A percentile compares a stretch with the other conserved stretches of the same genome.
These are phyloP conservation scores for Acanthochromis polyacanthus DNA, from an alignment of 2,113 vertebrate species.

Conservation along the genomic window DNA sequence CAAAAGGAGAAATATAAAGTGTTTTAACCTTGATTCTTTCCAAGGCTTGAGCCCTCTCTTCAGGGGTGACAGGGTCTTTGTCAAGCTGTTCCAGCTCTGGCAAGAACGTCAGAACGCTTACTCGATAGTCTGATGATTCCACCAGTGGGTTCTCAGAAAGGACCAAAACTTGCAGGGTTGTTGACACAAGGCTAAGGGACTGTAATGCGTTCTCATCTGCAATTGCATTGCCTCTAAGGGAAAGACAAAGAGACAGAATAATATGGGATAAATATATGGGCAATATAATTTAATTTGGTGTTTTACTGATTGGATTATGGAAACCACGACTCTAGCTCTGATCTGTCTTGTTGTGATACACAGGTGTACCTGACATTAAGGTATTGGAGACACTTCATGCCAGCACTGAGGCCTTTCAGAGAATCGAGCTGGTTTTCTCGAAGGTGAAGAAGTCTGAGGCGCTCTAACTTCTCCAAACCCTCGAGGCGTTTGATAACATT, in stretches of 20 bases:
- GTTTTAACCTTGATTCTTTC: conserved; percentile 72
- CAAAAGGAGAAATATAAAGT: not conserved
- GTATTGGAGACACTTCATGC: conserved; percentile 91
- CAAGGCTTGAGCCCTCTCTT: conserved; percentile 84
- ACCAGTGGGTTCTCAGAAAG: conserved; percentile 88
- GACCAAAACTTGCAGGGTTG: conserved; percentile 86
- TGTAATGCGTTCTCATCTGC: conserved; percentile 57
- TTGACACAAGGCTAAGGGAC: conserved; percentile 64
- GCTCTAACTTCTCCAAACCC: conserved; percentile 85
- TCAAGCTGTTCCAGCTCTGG: conserved; percentile 88
- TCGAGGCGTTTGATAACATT: conserved; percentile 88
- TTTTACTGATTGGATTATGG: conserved; percentile 7
- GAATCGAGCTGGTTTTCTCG: conserved; percentile 90
- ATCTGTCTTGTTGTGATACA: not conserved
- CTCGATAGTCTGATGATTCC: conserved; percentile 82
- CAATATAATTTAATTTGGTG: not conserved
- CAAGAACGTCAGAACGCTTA: conserved; percentile 83
- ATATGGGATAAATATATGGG: not conserved
- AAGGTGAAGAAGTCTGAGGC: conserved; percentile 90
- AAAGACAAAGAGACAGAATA: not conserved
- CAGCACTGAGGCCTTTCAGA: conserved; percentile 87
- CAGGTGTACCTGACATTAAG: conserved; percentile 86
- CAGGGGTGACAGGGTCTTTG: conserved; percentile 86
- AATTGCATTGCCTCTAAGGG: conserved; percentile 79
- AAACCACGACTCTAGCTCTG: not conserved